These are phyloP conservation scores for Morpho helenor DNA, from an alignment of 2,888 invertebrate species.

Conservation along the genomic window DNA sequence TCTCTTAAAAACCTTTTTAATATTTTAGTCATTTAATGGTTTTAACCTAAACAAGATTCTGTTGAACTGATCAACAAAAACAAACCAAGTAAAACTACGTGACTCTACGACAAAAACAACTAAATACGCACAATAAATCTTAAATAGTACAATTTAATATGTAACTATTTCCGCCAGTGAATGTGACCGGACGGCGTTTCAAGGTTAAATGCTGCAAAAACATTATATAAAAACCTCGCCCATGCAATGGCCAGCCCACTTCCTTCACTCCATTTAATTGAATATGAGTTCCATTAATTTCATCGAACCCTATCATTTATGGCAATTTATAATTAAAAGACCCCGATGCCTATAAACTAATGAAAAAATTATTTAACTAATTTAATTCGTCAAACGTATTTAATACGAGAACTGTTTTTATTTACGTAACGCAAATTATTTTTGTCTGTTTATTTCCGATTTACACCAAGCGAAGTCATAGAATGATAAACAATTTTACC, in stretches of 20 bases:
- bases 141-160: slow-evolving; percentile 24
- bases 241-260: slow-evolving; percentile 20
- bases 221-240: slow-evolving; percentile 22
- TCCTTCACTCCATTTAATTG: slow-evolving; percentile 20
- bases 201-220: slow-evolving; percentile 20
- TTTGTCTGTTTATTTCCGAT: too few relatives aligned
- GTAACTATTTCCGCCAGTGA: slow-evolving; percentile 27
- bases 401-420: too few relatives aligned
- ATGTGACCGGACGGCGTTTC: slow-evolving; percentile 24
- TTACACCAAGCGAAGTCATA: too few relatives aligned
- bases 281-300: not conserved
- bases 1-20: too few relatives aligned
- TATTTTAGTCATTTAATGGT: too few relatives aligned
- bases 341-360: too few relatives aligned
- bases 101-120: slow-evolving; percentile 3
- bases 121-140: slow-evolving; percentile 17
- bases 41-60: not conserved
- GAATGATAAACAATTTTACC: too few relatives aligned
- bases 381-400: too few relatives aligned
- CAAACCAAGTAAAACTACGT: not conserved
- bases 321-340: too few relatives aligned
- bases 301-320: not conserved
- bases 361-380: too few relatives aligned
- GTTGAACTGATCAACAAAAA: not conserved
- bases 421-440: too few relatives aligned